Base-by-base conservation (phyloP, 1,140 invertebrate genomes). In the Calephelis virginiensis region DNA sequence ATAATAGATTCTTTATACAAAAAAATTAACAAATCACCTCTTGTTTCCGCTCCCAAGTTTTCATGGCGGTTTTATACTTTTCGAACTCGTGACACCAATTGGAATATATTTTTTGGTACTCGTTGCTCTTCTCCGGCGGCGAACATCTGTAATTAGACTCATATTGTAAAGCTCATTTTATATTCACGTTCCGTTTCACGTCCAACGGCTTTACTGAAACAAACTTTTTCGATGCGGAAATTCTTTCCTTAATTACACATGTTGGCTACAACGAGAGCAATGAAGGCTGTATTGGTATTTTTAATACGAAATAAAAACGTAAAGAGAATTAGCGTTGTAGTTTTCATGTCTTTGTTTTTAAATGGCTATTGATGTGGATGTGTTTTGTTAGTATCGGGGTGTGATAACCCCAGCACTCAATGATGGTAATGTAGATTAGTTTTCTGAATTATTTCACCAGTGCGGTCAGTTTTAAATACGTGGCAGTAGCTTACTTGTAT, bases 61-160 rank as follows among this genome's bases (percentile, higher is more conserved):
- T 98, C 97, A 98, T 98, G 11, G 97, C 97, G 50, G 95, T 95
- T 92, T 98, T 98, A 86, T 98, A 98, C 87, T 98, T 98, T 87
- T 98, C 97, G 89, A 98, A 98, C 85, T 98, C 97, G 86, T 98
- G 96, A 91, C 97, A 98, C 97, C 97, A 98, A 86, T 98, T 97
- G 38, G 97, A 97, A 88, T 98, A 98, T 67, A 98, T 97, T 92
- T 98, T 98, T 87, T 97, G 96, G 90, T 98, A 98, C 86, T 98
- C 97, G 75, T 97, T 96, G 67, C 95, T 95, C 81, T 97, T 43
- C 40, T 43, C 40, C 1, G 40, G 40, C 40, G 40, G 40, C 40
- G 40, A 43, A 43, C 40, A 43, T 43, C 40, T 43, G 40, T 43
- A 43, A 43, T 43, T 43, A 43, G 40, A 43, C 40, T 43, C 40